phyloP scores from a whole-genome alignment of 2,113 vertebrate genomes.

The Gymnobelideus leadbeateri region DNA sequence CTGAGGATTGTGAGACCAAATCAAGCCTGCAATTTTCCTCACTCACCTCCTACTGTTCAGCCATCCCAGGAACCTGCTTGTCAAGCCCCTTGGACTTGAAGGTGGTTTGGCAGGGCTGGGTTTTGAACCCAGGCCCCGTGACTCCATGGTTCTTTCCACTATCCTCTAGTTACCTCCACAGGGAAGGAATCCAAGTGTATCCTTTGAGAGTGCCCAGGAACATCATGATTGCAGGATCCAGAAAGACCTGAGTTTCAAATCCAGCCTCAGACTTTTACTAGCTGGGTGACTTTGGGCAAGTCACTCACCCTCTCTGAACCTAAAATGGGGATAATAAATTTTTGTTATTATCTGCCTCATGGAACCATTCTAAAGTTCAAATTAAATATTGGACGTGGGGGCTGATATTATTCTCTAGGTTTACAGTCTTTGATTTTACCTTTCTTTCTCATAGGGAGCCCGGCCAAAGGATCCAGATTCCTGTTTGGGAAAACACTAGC shows the following conservation, averaged over 20 bases:
- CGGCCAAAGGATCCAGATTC: neutral
- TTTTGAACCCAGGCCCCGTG: neutral
- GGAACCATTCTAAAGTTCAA: neutral
- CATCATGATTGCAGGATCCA: neutral
- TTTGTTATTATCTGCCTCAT: no score
- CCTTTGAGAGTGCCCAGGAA: neutral
- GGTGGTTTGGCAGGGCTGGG: neutral
- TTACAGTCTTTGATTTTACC: neutral
- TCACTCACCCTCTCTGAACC: neutral
- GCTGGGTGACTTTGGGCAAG: neutral
- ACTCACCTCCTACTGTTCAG: neutral
- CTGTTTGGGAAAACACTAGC: no score
- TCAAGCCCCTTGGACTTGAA: no score
- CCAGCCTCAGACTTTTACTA: neutral
- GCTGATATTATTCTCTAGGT: neutral
- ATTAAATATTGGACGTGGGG: neutral
- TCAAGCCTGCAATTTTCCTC: neutral
- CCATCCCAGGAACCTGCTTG: neutral
- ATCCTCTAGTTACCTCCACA: neutral
- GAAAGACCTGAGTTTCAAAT: neutral
- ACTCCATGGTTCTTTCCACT: neutral
- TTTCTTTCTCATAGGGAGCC: neutral
- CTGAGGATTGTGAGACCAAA: neutral
- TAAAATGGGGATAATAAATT: neutral
- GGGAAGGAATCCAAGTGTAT: neutral